A percentile compares a stretch with the other conserved stretches of the same genome.
phyloP scores from a whole-genome alignment of 2,888 invertebrate genomes.

The Chloromyia formosa region DNA sequence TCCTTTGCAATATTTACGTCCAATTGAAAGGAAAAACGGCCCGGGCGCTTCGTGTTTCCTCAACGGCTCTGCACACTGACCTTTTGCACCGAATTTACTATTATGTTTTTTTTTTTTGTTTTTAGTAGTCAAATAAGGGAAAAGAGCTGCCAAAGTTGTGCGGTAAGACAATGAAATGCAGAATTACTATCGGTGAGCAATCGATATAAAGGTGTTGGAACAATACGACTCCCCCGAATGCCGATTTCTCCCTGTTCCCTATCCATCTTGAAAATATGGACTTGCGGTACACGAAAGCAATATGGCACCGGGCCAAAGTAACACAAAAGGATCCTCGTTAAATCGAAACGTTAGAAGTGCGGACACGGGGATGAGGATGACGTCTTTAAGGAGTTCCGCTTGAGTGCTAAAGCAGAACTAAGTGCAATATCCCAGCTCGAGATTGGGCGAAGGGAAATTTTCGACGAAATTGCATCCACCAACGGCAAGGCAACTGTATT shows the following conservation, averaged over 20 bases:
- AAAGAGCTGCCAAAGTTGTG: conserved; percentile 17
- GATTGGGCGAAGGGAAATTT: neutral
- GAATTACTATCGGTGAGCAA: conserved; percentile 35
- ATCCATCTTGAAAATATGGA: neutral
- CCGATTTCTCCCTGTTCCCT: neutral
- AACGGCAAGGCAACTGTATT: neutral
- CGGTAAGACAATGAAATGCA: conserved; percentile 27
- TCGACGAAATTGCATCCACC: conserved; percentile 26
- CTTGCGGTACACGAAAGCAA: neutral
- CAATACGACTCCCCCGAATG: conserved; percentile 13
- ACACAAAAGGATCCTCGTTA: neutral
- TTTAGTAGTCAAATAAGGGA: neutral
- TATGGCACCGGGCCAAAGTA: neutral
- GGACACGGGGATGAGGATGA: neutral
- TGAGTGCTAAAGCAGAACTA: conserved; percentile 36
- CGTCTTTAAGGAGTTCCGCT: conserved; percentile 34
- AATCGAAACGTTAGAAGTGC: neutral
- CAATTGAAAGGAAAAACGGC: conserved; percentile 21
- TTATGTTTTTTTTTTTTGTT: neutral
- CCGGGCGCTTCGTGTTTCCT: neutral
- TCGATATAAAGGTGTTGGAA: conserved; percentile 41
- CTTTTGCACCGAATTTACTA: neutral
- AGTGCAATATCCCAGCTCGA: conserved; percentile 20
- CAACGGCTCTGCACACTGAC: conserved; percentile 10
- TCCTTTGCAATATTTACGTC: conserved; percentile 43